phyloP scores from a whole-genome alignment of 2,113 vertebrate genomes.

The Rhegmatorhina hoffmannsi region DNA sequence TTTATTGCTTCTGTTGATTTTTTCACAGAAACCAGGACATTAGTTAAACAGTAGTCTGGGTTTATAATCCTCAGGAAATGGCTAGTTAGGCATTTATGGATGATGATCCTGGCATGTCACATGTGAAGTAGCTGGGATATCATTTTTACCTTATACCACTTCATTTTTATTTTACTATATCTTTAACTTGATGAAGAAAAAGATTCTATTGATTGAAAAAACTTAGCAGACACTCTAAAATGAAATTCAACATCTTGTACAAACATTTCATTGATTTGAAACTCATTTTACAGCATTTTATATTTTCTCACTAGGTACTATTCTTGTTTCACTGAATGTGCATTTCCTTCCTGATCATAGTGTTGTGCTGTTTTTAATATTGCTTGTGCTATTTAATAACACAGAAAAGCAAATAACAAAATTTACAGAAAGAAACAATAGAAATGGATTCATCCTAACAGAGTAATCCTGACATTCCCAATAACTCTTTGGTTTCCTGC shows the following conservation, averaged over 20 bases:
- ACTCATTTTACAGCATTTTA: neutral
- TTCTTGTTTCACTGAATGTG: neutral
- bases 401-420: neutral
- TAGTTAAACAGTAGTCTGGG: neutral
- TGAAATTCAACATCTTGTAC: neutral
- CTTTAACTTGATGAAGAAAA: neutral
- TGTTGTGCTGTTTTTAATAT: neutral
- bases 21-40: neutral
- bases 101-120: neutral
- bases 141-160: neutral
- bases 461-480: neutral
- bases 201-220: neutral
- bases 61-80: constrained; percentile 6
- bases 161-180: neutral
- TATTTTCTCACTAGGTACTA: neutral
- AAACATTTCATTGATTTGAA: neutral
- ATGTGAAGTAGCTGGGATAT: neutral
- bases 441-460: neutral
- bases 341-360: neutral
- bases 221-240: neutral
- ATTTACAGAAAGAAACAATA: neutral
- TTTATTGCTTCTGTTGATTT: neutral
- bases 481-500: constrained; percentile 12
- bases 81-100: neutral
- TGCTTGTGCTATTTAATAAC: neutral